Evolutionary conservation across 2,888 invertebrate genomes (phyloP).

Genomic region (Fragum fragum): DNA sequence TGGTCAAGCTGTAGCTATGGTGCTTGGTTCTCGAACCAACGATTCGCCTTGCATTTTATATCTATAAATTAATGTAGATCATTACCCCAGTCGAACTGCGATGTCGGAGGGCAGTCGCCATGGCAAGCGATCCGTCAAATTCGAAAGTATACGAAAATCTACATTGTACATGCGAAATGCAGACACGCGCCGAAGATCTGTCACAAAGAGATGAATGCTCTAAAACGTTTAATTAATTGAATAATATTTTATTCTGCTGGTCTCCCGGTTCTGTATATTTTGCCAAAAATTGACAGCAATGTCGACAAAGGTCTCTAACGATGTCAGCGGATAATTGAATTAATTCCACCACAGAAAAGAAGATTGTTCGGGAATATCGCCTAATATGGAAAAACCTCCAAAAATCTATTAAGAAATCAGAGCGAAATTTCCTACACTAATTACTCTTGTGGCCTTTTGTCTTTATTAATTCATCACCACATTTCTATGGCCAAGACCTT

Average conservation of each 20-base stretch:
- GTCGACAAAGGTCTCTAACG: conserved; percentile 19
- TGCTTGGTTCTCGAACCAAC: too few species aligned
- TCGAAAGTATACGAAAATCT: too few species aligned
- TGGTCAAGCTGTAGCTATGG: neutral
- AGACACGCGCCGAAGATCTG: too few species aligned
- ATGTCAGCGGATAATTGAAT: conserved; percentile 28
- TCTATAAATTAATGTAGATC: too few species aligned
- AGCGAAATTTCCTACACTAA: conserved; percentile 28
- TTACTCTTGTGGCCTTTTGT: conserved; percentile 30
- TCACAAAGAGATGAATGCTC: too few species aligned
- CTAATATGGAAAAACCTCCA: conserved; percentile 21
- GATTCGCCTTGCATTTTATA: too few species aligned
- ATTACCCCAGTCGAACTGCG: too few species aligned
- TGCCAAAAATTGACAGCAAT: conserved; percentile 17
- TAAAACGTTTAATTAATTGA: conserved; percentile 23
- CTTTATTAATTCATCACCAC: conserved; percentile 29
- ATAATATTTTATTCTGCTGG: conserved; percentile 22
- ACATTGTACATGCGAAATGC: too few species aligned
- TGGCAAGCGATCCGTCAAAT: too few species aligned
- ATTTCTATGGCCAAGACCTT: neutral
- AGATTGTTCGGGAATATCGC: conserved; percentile 22
- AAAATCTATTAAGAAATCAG: conserved; percentile 32
- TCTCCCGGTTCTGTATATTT: conserved; percentile 14
- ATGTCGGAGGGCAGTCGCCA: too few species aligned
- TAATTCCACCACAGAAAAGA: conserved; percentile 22